Evolutionary conservation across 2,797 vertebrate genomes (phyloP).

Genomic region (Agapornis canus): DNA sequence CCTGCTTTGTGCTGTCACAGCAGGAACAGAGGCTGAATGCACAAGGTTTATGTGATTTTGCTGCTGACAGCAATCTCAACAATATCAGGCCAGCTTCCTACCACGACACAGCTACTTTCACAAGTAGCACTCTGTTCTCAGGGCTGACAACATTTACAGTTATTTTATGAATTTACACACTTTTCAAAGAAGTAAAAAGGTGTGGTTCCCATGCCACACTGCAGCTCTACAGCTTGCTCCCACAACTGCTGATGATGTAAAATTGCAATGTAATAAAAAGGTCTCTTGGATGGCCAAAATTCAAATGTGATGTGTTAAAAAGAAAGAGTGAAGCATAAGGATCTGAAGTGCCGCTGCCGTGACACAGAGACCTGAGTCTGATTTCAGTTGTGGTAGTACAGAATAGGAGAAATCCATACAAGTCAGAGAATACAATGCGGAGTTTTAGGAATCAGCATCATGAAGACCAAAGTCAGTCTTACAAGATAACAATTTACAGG

Average conservation of each 20-base stretch:
- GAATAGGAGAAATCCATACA: background rate
- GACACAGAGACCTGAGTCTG: background rate
- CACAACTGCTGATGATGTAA: background rate
- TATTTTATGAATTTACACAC: background rate
- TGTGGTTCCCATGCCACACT: fast-evolving
- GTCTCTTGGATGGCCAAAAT: background rate
- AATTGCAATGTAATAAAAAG: background rate
- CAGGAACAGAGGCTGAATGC: constrained; percentile 24
- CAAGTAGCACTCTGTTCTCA: background rate
- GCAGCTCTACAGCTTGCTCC: background rate
- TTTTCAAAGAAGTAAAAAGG: background rate
- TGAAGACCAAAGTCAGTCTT: background rate
- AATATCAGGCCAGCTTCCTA: background rate
- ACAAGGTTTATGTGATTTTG: constrained; percentile 51
- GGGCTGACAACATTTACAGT: background rate
- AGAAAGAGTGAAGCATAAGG: background rate
- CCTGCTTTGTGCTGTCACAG: constrained; percentile 59
- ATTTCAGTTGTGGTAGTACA: background rate
- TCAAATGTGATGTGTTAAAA: background rate
- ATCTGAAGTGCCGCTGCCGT: background rate
- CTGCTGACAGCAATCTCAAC: background rate
- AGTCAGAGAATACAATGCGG: background rate
- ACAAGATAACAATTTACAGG: background rate
- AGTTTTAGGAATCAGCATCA: background rate
- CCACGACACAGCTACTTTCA: background rate